Percentiles rank a stretch among this genome's conserved stretches.
phyloP scores from a whole-genome alignment of 2,797 vertebrate species.

The Protonibea diacanthus region DNA sequence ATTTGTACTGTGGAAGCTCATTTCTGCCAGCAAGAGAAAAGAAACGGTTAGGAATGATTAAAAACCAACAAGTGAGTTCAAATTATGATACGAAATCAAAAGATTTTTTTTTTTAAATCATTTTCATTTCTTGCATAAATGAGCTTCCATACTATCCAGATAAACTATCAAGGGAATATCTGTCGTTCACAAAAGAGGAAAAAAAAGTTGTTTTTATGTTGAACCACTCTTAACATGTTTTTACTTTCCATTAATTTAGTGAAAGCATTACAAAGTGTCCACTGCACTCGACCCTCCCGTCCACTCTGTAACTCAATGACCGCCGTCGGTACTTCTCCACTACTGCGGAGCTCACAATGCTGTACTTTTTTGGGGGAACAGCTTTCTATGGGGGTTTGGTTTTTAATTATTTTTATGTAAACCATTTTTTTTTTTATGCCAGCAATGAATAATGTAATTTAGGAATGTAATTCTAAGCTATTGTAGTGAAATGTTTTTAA shows the following conservation, averaged over 20 bases:
- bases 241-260: neutral
- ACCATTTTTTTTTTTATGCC: slow-evolving; percentile 69
- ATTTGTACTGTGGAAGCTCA: slow-evolving; percentile 20
- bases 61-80: neutral
- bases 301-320: slow-evolving; percentile 78
- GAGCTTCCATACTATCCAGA: slow-evolving; percentile 10
- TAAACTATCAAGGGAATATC: slow-evolving; percentile 51
- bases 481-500: slow-evolving; percentile 89
- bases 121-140: neutral
- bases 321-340: slow-evolving; percentile 87
- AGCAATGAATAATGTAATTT: slow-evolving; percentile 83
- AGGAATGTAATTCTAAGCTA: slow-evolving; percentile 88
- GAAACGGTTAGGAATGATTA: neutral
- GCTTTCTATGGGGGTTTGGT: slow-evolving; percentile 81
- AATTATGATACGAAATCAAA: neutral
- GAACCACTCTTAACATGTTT: slow-evolving; percentile 26
- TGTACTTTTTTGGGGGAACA: slow-evolving; percentile 76
- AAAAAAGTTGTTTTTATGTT: slow-evolving; percentile 14
- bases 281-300: slow-evolving; percentile 81
- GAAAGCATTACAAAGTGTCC: slow-evolving; percentile 41
- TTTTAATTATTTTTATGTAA: slow-evolving; percentile 81
- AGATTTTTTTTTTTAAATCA: too few relatives aligned
- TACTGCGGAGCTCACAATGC: slow-evolving; percentile 76
- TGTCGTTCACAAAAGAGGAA: neutral
- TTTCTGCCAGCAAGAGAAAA: slow-evolving; percentile 16